Evolutionary conservation across 2,113 vertebrate species (phyloP), one percentile per base, ranked within the genome.

Genomic region (Hylia prasina): DNA sequence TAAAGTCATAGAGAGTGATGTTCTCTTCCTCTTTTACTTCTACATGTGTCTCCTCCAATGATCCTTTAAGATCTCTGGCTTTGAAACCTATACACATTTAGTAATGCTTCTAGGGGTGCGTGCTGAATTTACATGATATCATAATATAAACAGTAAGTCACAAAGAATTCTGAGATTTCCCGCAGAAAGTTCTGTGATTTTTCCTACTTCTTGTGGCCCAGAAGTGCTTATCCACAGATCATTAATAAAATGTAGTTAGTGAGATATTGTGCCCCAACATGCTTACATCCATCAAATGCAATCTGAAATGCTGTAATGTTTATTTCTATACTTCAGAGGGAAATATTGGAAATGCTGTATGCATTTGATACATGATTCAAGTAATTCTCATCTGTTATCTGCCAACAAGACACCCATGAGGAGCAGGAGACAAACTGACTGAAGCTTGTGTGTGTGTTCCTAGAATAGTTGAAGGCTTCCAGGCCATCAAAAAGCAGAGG

Each of bases 381-480:
- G 84, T 89, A 87, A 92, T 95, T 94, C 70, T 93, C 48, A 24
- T 77, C 69, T 82, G 23, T 93, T 96, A 79, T 86, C 77, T 94
- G 70, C 54, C 90, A 96, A 94, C 22, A 91, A 90, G 57, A 28
- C 44, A 91, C 28, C 30, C 65, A 58, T 45, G 85, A 94, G 95
- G 95, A 79, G 24, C 68, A 73, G 1, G 27, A 39, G 76, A 10
- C 9, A 93, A 73, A 93, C 70, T 71, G 71, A 33, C 25, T 70
- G 39, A 91, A 66, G 6, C 44, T 80, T 70, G 11, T 4, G 3
- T 81, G 27, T 86, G 27, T 79, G 35, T 66, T 75, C 80, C 51
- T 47, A 70, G 53, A 78, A 78, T 27, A 75, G 40, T 0, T 53
- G 65, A 96, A 65, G 57, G 88, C 95, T 95, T 96, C 64, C 94